These are phyloP conservation scores for Steinernema carpocapsae DNA, from an alignment of 2,888 invertebrate genomes.

Conservation along the genomic window DNA sequence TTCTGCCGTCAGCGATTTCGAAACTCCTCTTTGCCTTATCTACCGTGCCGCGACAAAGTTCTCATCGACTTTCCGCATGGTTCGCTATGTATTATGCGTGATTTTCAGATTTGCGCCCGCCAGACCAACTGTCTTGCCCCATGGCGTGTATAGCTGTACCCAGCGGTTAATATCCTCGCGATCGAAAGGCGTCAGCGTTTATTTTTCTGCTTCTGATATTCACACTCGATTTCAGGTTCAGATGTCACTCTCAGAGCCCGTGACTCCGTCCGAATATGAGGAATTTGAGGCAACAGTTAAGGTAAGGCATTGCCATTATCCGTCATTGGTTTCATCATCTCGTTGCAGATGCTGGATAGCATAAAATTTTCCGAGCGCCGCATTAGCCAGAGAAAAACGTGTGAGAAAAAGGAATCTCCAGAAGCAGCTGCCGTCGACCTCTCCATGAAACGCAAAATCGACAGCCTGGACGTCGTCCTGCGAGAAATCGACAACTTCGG, in stretches of 20 bases:
- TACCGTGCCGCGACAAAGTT: too few species aligned
- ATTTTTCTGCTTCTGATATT: too few species aligned
- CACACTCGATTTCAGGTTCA: too few species aligned
- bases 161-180: not conserved
- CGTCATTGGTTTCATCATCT: not conserved
- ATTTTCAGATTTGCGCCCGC: not conserved
- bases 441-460: constrained; percentile 10
- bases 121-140: not conserved
- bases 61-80: not conserved
- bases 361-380: not conserved
- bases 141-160: not conserved
- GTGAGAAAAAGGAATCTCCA: not conserved
- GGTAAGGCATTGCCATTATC: not conserved
- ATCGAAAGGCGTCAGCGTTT: not conserved
- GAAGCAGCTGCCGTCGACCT: not conserved
- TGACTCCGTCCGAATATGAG: constrained; percentile 23
- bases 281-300: constrained; percentile 2
- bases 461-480: constrained; percentile 1
- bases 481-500: not conserved
- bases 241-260: constrained; percentile 17
- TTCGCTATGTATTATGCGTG: not conserved
- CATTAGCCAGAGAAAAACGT: too few species aligned
- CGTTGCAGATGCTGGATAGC: constrained; percentile 7
- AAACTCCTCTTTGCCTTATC: too few species aligned
- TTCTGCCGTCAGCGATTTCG: too few species aligned